Percentiles rank a stretch among this genome's conserved stretches.
Evolutionary conservation across 2,797 vertebrate species (phyloP).

Genomic region (Petrocephalus schoutedeni): DNA sequence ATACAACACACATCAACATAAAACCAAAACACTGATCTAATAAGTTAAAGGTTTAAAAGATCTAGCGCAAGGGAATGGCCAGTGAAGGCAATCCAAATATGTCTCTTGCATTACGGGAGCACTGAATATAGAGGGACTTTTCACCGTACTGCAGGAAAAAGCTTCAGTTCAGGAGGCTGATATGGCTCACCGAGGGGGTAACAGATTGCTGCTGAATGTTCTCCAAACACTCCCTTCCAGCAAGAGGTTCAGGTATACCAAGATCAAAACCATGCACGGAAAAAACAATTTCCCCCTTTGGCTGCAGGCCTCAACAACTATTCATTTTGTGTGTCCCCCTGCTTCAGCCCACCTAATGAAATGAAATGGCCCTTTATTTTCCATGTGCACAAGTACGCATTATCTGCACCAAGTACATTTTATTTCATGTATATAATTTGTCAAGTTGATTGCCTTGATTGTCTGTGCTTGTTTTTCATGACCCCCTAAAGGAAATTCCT

Average conservation of each 20-base stretch:
- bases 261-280: background rate
- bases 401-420: background rate
- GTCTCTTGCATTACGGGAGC: background rate
- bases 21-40: background rate
- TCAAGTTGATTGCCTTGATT: background rate
- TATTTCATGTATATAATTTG: background rate
- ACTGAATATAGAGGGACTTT: background rate
- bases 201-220: background rate
- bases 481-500: background rate
- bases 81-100: constrained; percentile 9
- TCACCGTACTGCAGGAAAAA: background rate
- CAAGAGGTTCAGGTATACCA: background rate
- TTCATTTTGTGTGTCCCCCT: background rate
- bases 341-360: background rate
- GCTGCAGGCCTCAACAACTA: background rate
- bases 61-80: background rate
- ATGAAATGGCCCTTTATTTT: background rate
- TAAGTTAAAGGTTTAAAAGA: background rate
- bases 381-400: background rate
- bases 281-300: background rate
- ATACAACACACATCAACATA: too few species aligned
- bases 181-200: background rate
- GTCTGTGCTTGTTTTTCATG: background rate
- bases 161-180: background rate
- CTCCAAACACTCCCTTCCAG: background rate